phyloP scores from a whole-genome alignment of 1,140 invertebrate genomes.

The Odontomachus brunneus region DNA sequence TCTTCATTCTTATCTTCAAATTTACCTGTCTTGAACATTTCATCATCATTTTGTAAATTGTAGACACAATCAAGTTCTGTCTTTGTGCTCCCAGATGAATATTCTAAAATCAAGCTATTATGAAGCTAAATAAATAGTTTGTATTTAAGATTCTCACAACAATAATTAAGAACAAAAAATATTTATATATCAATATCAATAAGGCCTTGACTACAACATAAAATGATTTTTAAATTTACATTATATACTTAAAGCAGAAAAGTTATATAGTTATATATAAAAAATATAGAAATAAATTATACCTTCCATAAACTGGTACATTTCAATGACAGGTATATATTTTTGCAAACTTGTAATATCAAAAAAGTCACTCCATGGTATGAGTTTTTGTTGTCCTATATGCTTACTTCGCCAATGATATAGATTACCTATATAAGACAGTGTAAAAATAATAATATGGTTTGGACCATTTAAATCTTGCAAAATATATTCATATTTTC shows the following conservation, averaged over 20 bases:
- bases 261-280: neutral
- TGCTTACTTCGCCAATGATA: conserved; percentile 94
- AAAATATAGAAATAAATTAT: conserved; percentile 47
- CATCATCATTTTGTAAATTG: conserved; percentile 93
- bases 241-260: neutral
- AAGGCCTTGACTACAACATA: neutral
- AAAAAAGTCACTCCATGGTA: conserved; percentile 95
- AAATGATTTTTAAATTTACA: neutral
- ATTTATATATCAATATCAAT: neutral
- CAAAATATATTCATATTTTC: neutral
- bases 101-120: conserved; percentile 74
- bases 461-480: conserved; percentile 13
- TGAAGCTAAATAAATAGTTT: conserved; percentile 31
- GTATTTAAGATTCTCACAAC: neutral
- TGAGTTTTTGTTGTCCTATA: conserved; percentile 84
- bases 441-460: too few relatives aligned
- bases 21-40: conserved; percentile 92
- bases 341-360: conserved; percentile 91
- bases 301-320: conserved; percentile 92
- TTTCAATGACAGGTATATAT: conserved; percentile 95
- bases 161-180: neutral
- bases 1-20: conserved; percentile 94
- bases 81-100: conserved; percentile 79
- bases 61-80: conserved; percentile 91
- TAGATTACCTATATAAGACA: conserved; percentile 79